Evolutionary conservation across 2,888 invertebrate species (phyloP), one percentile per base, ranked within the genome.

Genomic region (Chouioia cunea): DNA sequence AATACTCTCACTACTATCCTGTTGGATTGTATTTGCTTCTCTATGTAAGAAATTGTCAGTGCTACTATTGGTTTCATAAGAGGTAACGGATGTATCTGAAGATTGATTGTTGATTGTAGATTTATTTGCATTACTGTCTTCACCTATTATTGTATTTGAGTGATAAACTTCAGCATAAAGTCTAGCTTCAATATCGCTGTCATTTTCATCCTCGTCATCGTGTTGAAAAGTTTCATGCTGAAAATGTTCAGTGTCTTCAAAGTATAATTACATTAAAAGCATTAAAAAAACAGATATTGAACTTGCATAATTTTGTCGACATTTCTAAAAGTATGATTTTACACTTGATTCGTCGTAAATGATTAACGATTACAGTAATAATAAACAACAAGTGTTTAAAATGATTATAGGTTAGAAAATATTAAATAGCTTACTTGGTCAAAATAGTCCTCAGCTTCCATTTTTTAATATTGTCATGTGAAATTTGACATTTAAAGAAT

Each of bases 161-260:
- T 81, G 81, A 74, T 84, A 79, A 71, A 84, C 80, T 64, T 81
- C 75, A 0, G 80, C 80, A 47, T 84, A 84, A 0, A 84, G 74
- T 46, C 78, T 74, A 3, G 80, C 76, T 62, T 83, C 82, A 50
- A 83, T 14, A 48, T 82, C 80, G 48, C 58, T 65, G 14, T 76
- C 76, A 56, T 73, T 20, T 36, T 36, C 36, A 10, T 66, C 67
- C 44, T 60, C 62, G 3, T 70, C 62, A 14, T 75, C 71, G 8
- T 59, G 44, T 43, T 43, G 2, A 46, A 20, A 43, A 59, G 2
- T 15, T 44, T 58, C 27, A 57, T 57, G 36, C 65, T 71, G 16
- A 14, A 57, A 54, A 20, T 20, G 12, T n/a, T n/a, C n/a, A n/a
- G n/a, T 63, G 20, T 43, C 12, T 4, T 59, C 4, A 50, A 58